Conservation (phyloP, 2,113 vertebrate genomes). For the Petromus typicus region DNA sequence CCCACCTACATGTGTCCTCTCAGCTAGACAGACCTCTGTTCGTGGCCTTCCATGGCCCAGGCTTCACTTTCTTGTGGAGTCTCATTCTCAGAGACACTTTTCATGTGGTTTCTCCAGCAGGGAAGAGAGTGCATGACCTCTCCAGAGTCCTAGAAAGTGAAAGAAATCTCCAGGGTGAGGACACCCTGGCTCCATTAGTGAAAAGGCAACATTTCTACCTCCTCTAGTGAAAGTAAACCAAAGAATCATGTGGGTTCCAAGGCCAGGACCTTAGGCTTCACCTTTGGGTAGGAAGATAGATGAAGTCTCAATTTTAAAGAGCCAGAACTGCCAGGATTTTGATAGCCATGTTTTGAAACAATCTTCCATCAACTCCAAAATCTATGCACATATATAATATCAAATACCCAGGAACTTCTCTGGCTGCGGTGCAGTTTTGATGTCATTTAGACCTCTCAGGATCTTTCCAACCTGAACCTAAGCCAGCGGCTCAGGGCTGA, state of each 20-base stretch:
- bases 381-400: rapidly evolving
- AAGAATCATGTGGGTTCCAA: background rate
- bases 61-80: background rate
- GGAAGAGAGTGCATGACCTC: background rate
- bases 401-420: background rate
- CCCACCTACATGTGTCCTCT: too few relatives aligned
- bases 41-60: rapidly evolving
- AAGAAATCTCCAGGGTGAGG: too few relatives aligned
- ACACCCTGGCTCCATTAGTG: background rate
- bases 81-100: background rate
- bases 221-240: background rate
- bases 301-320: background rate
- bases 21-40: background rate
- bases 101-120: background rate
- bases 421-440: background rate
- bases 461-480: background rate
- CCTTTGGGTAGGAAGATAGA: background rate
- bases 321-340: background rate
- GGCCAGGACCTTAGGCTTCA: rapidly evolving
- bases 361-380: background rate
- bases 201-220: background rate
- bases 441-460: background rate
- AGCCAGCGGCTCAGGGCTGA: background rate
- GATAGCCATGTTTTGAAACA: background rate
- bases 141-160: background rate